Base-by-base conservation (phyloP, 2,113 vertebrate species). In the Psittacula cyanocephala region DNA sequence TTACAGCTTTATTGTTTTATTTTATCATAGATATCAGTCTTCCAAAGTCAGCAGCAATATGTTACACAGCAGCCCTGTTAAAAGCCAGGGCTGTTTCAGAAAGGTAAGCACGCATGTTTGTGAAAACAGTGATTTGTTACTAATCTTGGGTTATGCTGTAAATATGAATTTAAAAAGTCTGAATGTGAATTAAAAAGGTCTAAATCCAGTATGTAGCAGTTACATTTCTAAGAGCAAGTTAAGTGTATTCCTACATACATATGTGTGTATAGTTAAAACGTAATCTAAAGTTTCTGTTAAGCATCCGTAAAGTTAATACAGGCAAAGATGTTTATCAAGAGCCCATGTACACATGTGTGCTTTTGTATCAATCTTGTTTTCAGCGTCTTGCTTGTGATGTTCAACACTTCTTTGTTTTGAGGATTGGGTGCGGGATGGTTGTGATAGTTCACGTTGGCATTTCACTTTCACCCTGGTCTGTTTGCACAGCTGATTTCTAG, bases 51-150 rank as follows among this genome's bases (percentile, higher is more conserved):
- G 99, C 99, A 89, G 99, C 99, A 63, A 99, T 99, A 98, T 99
- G 99, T 98, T 99, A 99, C 96, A 99, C 99, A 93, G 99, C 99
- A 97, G 99, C 99, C n/a, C 97, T 99, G 87, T 91, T 99, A 91
- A 99, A 99, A 98, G 99, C 99, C 92, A 99, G 99, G 94, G 99
- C 99, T 71, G 99, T 99, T 89, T 99, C 99, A 97, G 99, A 99
- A 97, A 99, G 99, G 99, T 99, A 98, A 93, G 99, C 97, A 44
- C 29, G 60, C 59, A 23, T 13, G 11, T 24, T 11, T 47, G 10
- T 76, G 47, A 64, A 37, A 86, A 67, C 71, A 77, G 10, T 9
- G 12, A 25, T 60, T 95, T 72, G 67, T 69, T 83, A 39, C 63
- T 96, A 5, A 67, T 77, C 37, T 77, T 57, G 33, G 22, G 24